phyloP scores from a whole-genome alignment of 2,888 invertebrate genomes.

The Sarcophaga rosellei region DNA sequence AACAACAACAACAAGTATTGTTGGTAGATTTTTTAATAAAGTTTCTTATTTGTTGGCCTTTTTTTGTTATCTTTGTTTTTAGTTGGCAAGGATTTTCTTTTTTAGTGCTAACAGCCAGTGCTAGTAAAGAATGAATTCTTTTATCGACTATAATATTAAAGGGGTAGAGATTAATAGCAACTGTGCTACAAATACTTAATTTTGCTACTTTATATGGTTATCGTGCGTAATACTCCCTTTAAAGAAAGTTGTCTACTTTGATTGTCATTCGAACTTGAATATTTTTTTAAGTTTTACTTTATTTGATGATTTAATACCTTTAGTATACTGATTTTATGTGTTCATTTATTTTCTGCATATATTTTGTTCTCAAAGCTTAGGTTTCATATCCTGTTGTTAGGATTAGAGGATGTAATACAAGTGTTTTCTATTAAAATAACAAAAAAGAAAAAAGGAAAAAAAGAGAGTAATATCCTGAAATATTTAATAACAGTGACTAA shows the following conservation, averaged over 20 bases:
- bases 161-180: too few species aligned
- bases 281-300: too few species aligned
- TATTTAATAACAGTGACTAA: slow-evolving; percentile 47
- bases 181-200: too few species aligned
- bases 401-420: slow-evolving; percentile 54
- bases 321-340: neutral
- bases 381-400: slow-evolving; percentile 55
- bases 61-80: neutral
- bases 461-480: neutral
- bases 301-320: neutral
- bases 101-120: neutral
- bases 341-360: too few species aligned
- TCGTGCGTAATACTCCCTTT: too few species aligned
- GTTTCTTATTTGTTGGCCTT: slow-evolving; percentile 25
- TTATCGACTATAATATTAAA: neutral
- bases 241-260: too few species aligned
- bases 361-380: slow-evolving; percentile 18
- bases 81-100: neutral
- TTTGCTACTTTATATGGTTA: too few species aligned
- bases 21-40: slow-evolving; percentile 53
- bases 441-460: slow-evolving; percentile 6
- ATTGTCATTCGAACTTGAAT: too few species aligned
- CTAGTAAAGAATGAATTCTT: neutral
- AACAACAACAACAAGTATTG: slow-evolving; percentile 29
- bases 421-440: slow-evolving; percentile 45